Conservation (phyloP, 2,888 invertebrate genomes). For the Nemotelus nigrinus region DNA sequence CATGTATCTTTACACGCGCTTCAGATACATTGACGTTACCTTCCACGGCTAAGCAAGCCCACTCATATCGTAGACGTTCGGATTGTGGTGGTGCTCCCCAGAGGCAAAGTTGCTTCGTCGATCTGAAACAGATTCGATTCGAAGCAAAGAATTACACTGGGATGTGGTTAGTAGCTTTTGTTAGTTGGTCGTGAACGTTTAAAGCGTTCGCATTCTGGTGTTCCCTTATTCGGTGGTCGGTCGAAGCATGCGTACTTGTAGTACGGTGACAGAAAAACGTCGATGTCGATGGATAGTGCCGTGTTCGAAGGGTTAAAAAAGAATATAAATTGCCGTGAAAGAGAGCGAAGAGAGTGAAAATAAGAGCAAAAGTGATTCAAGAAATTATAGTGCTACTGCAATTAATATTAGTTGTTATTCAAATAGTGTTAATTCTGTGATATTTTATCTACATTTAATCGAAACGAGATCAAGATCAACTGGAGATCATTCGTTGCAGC, state of each 20-base stretch:
- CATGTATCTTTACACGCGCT: too few species aligned
- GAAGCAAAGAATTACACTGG: not conserved
- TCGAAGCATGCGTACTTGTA: conserved; percentile 29
- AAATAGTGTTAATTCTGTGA: conserved; percentile 36
- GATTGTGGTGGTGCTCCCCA: not conserved
- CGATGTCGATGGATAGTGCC: conserved; percentile 38
- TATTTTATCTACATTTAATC: conserved; percentile 1
- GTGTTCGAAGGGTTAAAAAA: conserved; percentile 33
- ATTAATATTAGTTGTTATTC: conserved; percentile 7
- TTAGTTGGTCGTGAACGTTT: conserved; percentile 26
- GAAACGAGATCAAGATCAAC: conserved; percentile 33
- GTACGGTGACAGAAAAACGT: not conserved
- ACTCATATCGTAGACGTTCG: too few species aligned
- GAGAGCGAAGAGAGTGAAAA: conserved; percentile 7
- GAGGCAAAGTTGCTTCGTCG: conserved; percentile 16
- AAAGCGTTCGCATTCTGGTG: conserved; percentile 24
- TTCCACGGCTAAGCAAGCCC: too few species aligned
- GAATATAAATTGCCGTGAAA: conserved; percentile 11
- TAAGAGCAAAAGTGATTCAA: conserved; percentile 23
- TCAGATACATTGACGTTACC: too few species aligned
- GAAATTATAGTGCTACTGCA: conserved; percentile 17
- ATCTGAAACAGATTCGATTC: conserved; percentile 10
- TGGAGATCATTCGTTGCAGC: conserved; percentile 5
- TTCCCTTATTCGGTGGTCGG: conserved; percentile 8
- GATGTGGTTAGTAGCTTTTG: not conserved